Evolutionary conservation across 2,797 vertebrate genomes (phyloP).

Genomic region (Pangasius krempfi): DNA sequence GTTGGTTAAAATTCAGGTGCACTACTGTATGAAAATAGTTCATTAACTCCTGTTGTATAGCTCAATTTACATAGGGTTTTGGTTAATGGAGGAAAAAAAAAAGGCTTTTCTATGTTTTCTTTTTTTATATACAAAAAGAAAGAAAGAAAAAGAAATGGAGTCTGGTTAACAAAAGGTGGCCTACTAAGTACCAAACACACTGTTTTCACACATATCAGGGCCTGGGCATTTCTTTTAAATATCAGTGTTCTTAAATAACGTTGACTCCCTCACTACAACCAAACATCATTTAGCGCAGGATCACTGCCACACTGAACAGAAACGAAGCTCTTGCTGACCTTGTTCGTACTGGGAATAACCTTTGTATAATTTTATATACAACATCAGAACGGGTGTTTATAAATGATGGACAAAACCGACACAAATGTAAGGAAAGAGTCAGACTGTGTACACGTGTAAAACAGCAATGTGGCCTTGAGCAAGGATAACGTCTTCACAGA

Average conservation of each 20-base stretch:
- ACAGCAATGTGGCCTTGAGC: constrained; percentile 40
- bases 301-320: constrained; percentile 19
- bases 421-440: constrained; percentile 60
- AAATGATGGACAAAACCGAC: constrained; percentile 56
- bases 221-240: constrained; percentile 64
- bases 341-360: constrained; percentile 68
- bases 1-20: constrained; percentile 29
- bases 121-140: constrained; percentile 40
- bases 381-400: constrained; percentile 58
- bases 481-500: constrained; percentile 46
- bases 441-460: constrained; percentile 41
- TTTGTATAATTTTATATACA: constrained; percentile 62
- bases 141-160: constrained; percentile 47
- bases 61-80: constrained; percentile 27
- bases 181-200: constrained; percentile 63
- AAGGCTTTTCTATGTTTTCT: background rate
- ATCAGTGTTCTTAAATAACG: constrained; percentile 62
- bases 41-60: constrained; percentile 33
- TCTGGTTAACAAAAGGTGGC: constrained; percentile 66
- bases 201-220: constrained; percentile 67
- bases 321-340: constrained; percentile 42
- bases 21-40: constrained; percentile 46
- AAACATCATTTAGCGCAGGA: constrained; percentile 46
- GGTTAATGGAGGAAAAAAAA: constrained; percentile 17
- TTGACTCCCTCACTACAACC: constrained; percentile 30